These are phyloP conservation scores for Manacus vitellinus DNA, from an alignment of 2,113 vertebrate species.

Conservation along the genomic window DNA sequence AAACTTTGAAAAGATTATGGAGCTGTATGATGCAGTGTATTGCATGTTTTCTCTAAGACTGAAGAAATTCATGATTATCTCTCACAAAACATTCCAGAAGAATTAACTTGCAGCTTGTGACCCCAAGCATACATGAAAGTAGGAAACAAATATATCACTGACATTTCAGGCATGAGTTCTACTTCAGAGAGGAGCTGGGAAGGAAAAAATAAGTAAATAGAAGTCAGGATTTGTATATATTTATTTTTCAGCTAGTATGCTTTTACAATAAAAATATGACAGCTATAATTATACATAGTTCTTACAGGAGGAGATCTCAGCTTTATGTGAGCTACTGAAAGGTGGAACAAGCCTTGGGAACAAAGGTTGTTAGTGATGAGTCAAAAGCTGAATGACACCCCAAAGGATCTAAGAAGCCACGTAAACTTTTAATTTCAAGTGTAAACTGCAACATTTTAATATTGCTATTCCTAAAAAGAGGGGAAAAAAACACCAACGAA, in stretches of 20 bases:
- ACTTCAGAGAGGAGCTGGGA: neutral
- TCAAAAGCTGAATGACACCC: neutral
- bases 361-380: neutral
- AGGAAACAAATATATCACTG: slow-evolving; percentile 18
- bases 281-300: neutral
- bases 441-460: neutral
- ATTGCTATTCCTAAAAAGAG: neutral
- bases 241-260: neutral
- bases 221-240: neutral
- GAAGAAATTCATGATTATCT: neutral
- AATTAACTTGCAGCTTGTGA: neutral
- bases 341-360: neutral
- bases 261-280: neutral
- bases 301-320: neutral
- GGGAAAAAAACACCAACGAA: neutral
- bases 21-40: neutral
- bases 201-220: neutral
- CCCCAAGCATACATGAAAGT: neutral
- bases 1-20: slow-evolving; percentile 12
- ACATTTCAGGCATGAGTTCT: neutral
- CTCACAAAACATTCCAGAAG: neutral
- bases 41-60: neutral
- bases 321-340: neutral
- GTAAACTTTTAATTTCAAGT: neutral
- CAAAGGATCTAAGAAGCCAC: neutral